Conservation (phyloP, 2,797 vertebrate species). For the Pseudotriccus pelzelni region DNA sequence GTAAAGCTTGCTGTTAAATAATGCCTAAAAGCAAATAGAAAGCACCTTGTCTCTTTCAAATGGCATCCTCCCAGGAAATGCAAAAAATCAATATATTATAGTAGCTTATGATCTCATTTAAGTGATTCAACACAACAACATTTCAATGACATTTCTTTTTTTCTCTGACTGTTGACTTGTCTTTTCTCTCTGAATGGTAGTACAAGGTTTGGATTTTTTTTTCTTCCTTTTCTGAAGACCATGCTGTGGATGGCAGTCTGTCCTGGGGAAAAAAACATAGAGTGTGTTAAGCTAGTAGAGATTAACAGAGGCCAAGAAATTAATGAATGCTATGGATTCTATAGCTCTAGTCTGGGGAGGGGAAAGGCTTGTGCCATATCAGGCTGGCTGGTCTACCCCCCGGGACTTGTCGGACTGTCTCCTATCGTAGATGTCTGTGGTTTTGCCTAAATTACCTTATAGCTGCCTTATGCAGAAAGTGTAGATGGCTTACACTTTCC, state of each 20-base stretch:
- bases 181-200: neutral
- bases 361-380: neutral
- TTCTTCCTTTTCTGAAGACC: neutral
- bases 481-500: neutral
- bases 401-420: neutral
- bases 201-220: neutral
- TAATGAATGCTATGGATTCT: neutral
- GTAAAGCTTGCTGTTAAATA: conserved; percentile 40
- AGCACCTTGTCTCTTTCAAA: conserved; percentile 42
- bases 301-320: neutral
- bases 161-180: neutral
- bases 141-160: conserved; percentile 15
- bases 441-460: neutral
- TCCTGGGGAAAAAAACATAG: neutral
- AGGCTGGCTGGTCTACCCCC: neutral
- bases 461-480: neutral
- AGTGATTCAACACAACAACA: conserved; percentile 41
- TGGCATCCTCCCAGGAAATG: conserved; percentile 29
- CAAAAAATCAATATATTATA: conserved; percentile 25
- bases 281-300: neutral
- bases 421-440: neutral
- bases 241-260: neutral
- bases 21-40: conserved; percentile 32
- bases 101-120: conserved; percentile 47
- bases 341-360: neutral